Base-by-base conservation (phyloP, 2,113 vertebrate genomes). In the Sylvia atricapilla region DNA sequence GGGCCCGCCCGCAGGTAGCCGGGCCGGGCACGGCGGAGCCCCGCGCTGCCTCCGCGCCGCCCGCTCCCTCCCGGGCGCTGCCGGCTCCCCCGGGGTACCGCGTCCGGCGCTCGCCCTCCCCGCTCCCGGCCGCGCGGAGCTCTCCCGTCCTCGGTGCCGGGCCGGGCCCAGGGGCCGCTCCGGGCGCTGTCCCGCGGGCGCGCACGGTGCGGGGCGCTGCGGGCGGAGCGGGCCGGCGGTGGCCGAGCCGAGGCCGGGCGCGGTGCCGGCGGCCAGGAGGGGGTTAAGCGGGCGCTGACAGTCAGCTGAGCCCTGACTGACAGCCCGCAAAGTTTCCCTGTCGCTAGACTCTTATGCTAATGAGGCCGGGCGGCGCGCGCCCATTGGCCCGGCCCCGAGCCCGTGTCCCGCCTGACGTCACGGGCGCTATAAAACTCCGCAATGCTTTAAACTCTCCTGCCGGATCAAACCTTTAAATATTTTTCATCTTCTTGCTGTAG, bases 371-470 rank as follows among this genome's bases (percentile, higher is more conserved):
- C 94, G 90, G 97, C 79, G 96, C 83, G 94, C 96, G 96, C 98
- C 98, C 95, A 99, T 99, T 99, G 99, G 99, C 85, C 98, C 76
- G 63, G 88, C 95, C 98, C 97, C 97, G 95, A 97, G 98, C 98
- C 98, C 96, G 98, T 99, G 98, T 98, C 98, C 98, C 97, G 97
- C 98, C 98, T 96, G 99, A 99, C 99, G 99, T 99, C 99, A 99
- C 97, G 96, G 97, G 97, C 58, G 98, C 99, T 99, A 99, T 99
- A 99, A 99, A 99, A 99, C 98, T 98, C 98, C 96, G 99, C 98
- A 98, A 98, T 98, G 99, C 99, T 99, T 99, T 99, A 99, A 99
- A 99, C 98, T 99, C 98, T 98, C 98, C 98, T 98, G 98, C 98
- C 98, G 98, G 98, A 98, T 98, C 99, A 99, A 98, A 94, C 98